phyloP scores from a whole-genome alignment of 2,113 vertebrate genomes.

The Macroglossus sobrinus region DNA sequence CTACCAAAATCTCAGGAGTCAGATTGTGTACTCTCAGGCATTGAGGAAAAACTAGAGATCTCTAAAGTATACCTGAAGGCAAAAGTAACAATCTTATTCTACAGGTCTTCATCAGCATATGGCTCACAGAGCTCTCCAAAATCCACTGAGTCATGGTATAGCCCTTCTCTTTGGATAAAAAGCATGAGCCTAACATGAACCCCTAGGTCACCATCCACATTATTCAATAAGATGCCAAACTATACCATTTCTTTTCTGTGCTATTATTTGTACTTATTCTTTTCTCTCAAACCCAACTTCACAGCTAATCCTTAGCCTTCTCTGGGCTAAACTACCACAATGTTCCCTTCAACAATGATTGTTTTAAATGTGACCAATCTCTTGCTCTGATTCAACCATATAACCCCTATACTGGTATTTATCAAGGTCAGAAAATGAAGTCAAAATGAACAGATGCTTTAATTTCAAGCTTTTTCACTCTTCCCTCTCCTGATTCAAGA shows the following conservation, averaged over 20 bases:
- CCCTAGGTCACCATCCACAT: not conserved
- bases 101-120: not conserved
- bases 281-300: conserved; percentile 41
- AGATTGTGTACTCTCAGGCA: not conserved
- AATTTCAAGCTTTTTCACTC: conserved; percentile 23
- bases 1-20: not conserved
- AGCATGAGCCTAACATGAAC: not conserved
- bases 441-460: conserved; percentile 40
- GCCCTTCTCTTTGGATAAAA: not conserved
- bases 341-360: conserved; percentile 20
- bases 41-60: not conserved
- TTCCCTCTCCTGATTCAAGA: conserved; percentile 3
- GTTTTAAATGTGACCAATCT: conserved; percentile 22
- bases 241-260: not conserved
- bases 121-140: not conserved
- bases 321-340: not conserved
- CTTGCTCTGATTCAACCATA: not conserved
- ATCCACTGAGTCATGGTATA: not conserved
- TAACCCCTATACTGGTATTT: conserved; percentile 13
- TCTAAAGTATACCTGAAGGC: not conserved
- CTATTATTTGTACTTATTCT: not conserved
- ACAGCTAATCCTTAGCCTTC: conserved; percentile 11
- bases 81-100: conserved; percentile 6
- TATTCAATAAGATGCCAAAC: not conserved
- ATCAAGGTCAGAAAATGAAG: conserved; percentile 42